These are phyloP conservation scores for Cyanoliseus patagonus DNA, from an alignment of 2,113 vertebrate genomes.

Conservation along the genomic window DNA sequence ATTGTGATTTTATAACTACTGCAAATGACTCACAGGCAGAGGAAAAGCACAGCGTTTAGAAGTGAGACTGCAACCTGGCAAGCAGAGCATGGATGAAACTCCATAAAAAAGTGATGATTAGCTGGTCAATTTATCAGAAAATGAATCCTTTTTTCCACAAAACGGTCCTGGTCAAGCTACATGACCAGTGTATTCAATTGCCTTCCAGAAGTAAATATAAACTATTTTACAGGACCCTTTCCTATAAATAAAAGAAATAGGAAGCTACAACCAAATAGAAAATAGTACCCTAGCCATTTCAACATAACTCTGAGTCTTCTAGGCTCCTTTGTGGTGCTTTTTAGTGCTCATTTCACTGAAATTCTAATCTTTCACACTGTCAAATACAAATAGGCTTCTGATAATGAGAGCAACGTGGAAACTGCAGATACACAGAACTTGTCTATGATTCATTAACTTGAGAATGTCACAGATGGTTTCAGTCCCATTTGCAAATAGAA, in stretches of 20 bases:
- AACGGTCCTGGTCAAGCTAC: not conserved
- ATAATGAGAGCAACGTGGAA: not conserved
- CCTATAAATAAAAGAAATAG: not conserved
- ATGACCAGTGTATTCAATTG: not conserved
- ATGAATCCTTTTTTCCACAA: not conserved
- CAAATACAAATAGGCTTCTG: not conserved
- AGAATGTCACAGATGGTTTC: not conserved
- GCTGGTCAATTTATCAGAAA: not conserved
- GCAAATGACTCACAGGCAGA: not conserved
- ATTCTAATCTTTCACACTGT: not conserved
- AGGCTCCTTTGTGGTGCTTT: not conserved
- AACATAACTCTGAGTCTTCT: not conserved
- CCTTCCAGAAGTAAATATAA: not conserved
- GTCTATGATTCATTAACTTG: not conserved
- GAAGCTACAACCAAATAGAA: not conserved
- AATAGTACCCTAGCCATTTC: not conserved
- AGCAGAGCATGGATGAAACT: not conserved
- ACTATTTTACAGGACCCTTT: not conserved
- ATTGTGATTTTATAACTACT: not conserved
- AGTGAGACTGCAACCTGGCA: not conserved
- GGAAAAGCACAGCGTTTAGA: not conserved
- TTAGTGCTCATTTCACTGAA: not conserved
- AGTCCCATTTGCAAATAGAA: not conserved
- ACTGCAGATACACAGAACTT: not conserved
- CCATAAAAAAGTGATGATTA: not conserved